Evolutionary conservation across 2,113 vertebrate species (phyloP), one percentile per base, ranked within the genome.

Genomic region (Centropus bengalensis): DNA sequence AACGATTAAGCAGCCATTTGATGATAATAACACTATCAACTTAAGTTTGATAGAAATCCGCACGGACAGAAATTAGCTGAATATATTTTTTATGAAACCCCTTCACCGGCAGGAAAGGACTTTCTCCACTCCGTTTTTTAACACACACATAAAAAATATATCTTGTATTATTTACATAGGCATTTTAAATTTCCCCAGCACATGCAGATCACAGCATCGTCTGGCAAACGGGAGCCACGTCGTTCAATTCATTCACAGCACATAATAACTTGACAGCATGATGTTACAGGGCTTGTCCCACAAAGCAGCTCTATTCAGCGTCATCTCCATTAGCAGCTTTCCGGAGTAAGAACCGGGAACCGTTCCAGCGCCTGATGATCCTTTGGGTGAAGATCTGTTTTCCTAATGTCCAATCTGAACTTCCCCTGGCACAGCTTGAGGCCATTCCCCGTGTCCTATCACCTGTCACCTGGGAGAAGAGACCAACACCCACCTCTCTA

Each of bases 251-350:
- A 0, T 22, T 33, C 45, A 1, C 13, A 16, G 7, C 26, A 1
- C 3, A 1, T 7, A 1, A 78, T 26, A 52, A 12, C 16, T 1
- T 11, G 40, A 15, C 51, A 10, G 36, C 56, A 0, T 14, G 28
- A 38, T 20, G 10, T 54, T 11, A 9, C 2, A 28, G 17, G 63
- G 22, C 9, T 55, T 14, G 28, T n/a, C 12, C 42, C 38, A 5
- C 5, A 38, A 32, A 33, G 45, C 23, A 7, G 26, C 13, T 63
- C n/a, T 22, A 3, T 9, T 0, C 3, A 9, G 2, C 40, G 3
- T 5, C 42, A 16, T 5, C 16, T 3, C 21, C n/a, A 6, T 2
- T 42, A 47, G n/a, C 52, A 64, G 38, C 49, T 55, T 8, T 12
- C 5, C 36, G 36, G 36, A 36, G 9, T 36, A 36, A 36, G 36